A percentile compares a stretch with the other conserved stretches of the same genome.
phyloP scores from a whole-genome alignment of 2,797 vertebrate genomes.

The Hapalemur alaotrensis region DNA sequence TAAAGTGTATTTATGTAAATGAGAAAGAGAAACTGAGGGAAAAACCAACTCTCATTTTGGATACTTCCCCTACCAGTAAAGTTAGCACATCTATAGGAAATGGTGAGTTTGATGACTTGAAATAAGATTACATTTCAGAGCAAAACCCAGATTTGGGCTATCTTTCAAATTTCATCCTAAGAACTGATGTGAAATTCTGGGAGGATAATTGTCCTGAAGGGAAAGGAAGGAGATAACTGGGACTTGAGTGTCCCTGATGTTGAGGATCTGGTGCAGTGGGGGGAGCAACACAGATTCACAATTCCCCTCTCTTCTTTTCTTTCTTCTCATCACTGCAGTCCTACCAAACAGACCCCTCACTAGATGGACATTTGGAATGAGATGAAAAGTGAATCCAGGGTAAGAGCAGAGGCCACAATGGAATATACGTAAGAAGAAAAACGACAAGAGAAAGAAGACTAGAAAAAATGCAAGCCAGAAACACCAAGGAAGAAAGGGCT shows the following conservation, averaged over 20 bases:
- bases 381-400: neutral
- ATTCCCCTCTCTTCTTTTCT: too few species aligned
- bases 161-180: neutral
- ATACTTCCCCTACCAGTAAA: neutral
- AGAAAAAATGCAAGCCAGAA: neutral
- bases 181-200: neutral
- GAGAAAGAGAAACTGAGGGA: neutral
- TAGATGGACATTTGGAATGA: neutral
- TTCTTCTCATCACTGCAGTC: neutral
- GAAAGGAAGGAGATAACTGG: neutral
- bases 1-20: neutral
- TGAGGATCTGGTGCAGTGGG: fast-evolving
- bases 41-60: neutral
- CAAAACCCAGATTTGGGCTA: neutral
- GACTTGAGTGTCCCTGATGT: neutral
- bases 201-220: neutral
- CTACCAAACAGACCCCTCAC: neutral
- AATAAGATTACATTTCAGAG: neutral
- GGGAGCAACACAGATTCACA: fast-evolving
- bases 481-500: neutral
- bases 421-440: neutral
- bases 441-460: neutral
- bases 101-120: neutral
- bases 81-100: neutral
- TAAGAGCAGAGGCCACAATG: neutral